phyloP scores from a whole-genome alignment of 2,888 invertebrate species.

The Junonia oenone region DNA sequence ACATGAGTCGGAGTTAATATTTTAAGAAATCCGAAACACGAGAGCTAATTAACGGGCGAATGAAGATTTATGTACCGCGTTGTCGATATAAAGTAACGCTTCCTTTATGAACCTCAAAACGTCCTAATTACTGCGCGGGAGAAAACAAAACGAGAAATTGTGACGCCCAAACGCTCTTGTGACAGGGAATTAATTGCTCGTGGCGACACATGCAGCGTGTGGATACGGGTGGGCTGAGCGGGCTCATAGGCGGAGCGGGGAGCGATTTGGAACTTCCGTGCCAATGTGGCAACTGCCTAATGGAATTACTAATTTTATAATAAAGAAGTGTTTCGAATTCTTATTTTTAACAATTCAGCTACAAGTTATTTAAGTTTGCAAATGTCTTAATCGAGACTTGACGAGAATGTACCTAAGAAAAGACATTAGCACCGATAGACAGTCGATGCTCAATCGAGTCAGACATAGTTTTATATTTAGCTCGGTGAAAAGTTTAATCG shows the following conservation, averaged over 20 bases:
- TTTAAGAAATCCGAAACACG: constrained; percentile 34
- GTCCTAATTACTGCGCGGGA: constrained; percentile 78
- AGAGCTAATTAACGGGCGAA: constrained; percentile 70
- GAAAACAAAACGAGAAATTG: constrained; percentile 66
- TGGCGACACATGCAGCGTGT: constrained; percentile 67
- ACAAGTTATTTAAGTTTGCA: no score
- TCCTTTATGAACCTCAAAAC: constrained; percentile 79
- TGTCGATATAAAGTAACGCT: constrained; percentile 78
- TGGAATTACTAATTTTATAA: neutral
- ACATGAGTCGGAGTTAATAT: constrained; percentile 21
- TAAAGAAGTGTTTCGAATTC: neutral
- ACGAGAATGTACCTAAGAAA: neutral
- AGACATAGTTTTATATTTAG: constrained; percentile 58
- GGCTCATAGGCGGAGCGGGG: constrained; percentile 35
- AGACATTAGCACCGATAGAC: constrained; percentile 15
- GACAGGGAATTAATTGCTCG: constrained; percentile 78
- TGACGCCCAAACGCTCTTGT: constrained; percentile 78
- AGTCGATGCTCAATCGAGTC: constrained; percentile 19
- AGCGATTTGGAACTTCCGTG: constrained; percentile 23
- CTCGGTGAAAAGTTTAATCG: constrained; percentile 75
- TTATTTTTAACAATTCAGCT: no score
- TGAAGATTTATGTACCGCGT: constrained; percentile 76
- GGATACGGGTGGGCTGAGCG: constrained; percentile 27
- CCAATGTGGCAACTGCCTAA: constrained; percentile 2
- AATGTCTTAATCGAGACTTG: neutral